A percentile compares a stretch with the other conserved stretches of the same genome.
These are phyloP conservation scores for Drosophila mulleri DNA, from an alignment of 2,888 invertebrate genomes.

Conservation along the genomic window DNA sequence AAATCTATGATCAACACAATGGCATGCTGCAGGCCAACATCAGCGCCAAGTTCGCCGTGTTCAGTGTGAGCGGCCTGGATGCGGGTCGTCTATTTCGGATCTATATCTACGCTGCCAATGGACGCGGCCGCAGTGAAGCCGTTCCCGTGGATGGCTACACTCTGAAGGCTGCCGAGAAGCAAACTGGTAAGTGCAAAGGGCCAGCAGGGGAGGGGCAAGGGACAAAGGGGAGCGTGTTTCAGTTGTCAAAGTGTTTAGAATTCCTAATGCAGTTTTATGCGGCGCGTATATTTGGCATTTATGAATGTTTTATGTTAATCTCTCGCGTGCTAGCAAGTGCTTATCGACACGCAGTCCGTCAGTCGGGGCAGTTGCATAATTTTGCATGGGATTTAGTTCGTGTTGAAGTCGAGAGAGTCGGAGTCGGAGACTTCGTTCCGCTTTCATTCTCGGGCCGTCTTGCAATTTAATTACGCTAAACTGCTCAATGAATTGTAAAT, in stretches of 20 bases:
- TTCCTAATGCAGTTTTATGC: slow-evolving; percentile 44
- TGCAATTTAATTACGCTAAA: slow-evolving; percentile 78
- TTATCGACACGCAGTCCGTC: slow-evolving; percentile 2
- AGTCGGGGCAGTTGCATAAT: slow-evolving; percentile 45
- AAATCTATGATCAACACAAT: slow-evolving; percentile 89
- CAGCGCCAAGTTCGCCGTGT: slow-evolving; percentile 89
- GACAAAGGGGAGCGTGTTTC: not conserved
- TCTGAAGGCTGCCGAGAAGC: slow-evolving; percentile 91
- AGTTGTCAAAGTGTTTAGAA: slow-evolving; percentile 40
- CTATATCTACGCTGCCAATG: slow-evolving; percentile 92
- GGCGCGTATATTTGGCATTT: slow-evolving; percentile 42
- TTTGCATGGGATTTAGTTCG: slow-evolving; percentile 47
- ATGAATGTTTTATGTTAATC: slow-evolving; percentile 73
- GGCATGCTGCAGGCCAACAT: slow-evolving; percentile 88
- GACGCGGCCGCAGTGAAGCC: slow-evolving; percentile 92
- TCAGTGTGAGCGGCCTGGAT: slow-evolving; percentile 91
- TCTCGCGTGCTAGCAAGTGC: slow-evolving; percentile 13
- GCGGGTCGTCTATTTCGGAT: slow-evolving; percentile 92
- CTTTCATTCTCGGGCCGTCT: slow-evolving; percentile 57
- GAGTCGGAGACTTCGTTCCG: slow-evolving; percentile 22
- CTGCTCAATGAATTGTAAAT: slow-evolving; percentile 82
- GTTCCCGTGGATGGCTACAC: slow-evolving; percentile 90
- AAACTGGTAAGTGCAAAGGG: slow-evolving; percentile 87
- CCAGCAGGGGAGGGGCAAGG: too few species aligned
- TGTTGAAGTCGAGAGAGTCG: slow-evolving; percentile 5